These are phyloP conservation scores for Pegea sp. DNA, from an alignment of 23 tunicate species.

Conservation along the genomic window DNA sequence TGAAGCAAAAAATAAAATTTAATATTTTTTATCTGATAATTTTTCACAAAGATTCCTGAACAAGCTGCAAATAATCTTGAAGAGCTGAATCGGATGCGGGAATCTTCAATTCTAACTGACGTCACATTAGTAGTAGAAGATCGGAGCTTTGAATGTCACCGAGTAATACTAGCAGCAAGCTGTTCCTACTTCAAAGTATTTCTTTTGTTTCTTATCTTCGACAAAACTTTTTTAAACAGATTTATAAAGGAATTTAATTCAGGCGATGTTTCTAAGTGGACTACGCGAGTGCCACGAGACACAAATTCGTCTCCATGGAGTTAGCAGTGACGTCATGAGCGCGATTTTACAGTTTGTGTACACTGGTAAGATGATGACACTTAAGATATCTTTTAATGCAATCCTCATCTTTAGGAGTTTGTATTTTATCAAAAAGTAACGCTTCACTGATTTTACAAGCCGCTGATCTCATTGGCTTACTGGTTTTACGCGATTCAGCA, in stretches of 20 bases:
- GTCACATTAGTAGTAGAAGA: constrained; percentile 50
- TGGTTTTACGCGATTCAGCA: constrained; percentile 45
- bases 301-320: constrained; percentile 35
- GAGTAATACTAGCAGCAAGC: constrained; percentile 68
- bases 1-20: no score
- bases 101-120: constrained; percentile 40
- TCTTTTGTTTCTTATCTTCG: background rate
- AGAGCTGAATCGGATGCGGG: constrained; percentile 42
- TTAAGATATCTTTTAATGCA: no score
- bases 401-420: constrained; percentile 16
- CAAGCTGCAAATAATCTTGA: constrained; percentile 43
- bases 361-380: constrained; percentile 65
- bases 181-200: constrained; percentile 75
- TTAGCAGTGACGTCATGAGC: constrained; percentile 17
- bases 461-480: constrained; percentile 41
- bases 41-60: constrained; percentile 26
- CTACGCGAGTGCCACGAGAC: constrained; percentile 38
- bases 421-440: constrained; percentile 19
- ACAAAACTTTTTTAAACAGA: background rate
- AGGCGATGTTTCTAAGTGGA: constrained; percentile 80
- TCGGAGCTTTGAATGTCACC: constrained; percentile 52
- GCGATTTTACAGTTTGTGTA: constrained; percentile 42
- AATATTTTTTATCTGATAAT: no score
- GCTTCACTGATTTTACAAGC: constrained; percentile 33
- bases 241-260: background rate